Base-by-base conservation (phyloP, 2,797 vertebrate species). In the Pterois miles region DNA sequence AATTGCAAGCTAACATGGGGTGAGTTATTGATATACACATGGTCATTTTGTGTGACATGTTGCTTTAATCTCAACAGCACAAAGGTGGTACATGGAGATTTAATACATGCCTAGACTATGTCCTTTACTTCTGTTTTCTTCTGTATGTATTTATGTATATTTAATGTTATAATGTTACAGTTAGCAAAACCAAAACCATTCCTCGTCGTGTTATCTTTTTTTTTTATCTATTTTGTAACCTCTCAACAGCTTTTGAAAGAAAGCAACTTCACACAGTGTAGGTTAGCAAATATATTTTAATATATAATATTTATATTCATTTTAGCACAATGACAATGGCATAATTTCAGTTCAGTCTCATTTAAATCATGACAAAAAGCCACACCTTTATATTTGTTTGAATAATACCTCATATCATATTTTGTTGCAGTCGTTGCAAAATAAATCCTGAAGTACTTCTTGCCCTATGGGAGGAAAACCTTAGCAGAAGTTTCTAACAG, bases 241-340 rank as follows among this genome's bases (percentile, higher is more conserved):
- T 60, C 65, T 31, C 0, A 34, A 18, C 3, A 3, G 4, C 18
- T 4, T 20, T 10, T 8, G 25, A 65, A 85, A 82, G 7, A 89
- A 69, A 36, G 27, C 4, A 40, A 71, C 11, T 16, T 12, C 54
- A 84, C 68, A 43, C 38, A 18, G 11, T 75, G 4, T 90, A 90
- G 93, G 95, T 96, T 93, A 95, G 95, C 95, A 96, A 96, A 96
- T 95, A 95, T 94, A 95, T 95, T 96, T 95, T 95, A 95, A 95
- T 95, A 95, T 94, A 94, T 93, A 92, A 95, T 95, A 95, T 95
- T 93, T 94, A 95, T 94, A 92, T 93, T 94, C 81, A 93, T 95
- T 95, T 95, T 94, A 95, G 93, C 94, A 91, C 95, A 95, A 94
- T 94, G 94, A 95, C 93, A 95, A 94, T 94, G 89, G 94, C 93